Evolutionary conservation across 2,113 vertebrate species (phyloP), one percentile per base, ranked within the genome.

Genomic region (Phalacrocorax pelagicus): DNA sequence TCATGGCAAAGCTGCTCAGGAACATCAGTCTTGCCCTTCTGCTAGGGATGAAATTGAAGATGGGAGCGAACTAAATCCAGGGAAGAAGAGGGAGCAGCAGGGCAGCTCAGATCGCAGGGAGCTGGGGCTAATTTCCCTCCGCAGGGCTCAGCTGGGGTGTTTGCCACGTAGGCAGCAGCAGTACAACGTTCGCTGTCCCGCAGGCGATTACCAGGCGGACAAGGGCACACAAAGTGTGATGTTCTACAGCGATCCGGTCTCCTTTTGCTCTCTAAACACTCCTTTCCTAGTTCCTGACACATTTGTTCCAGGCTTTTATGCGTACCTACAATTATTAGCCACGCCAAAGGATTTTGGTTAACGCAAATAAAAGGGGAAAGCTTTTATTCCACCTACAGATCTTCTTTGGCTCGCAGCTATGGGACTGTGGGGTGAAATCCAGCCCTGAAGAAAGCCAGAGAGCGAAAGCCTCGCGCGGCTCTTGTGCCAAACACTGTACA

Each of bases 361-460:
- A 88, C 62, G 81, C 79, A 90, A 96, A 75, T 79, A 75, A 71
- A 96, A 96, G 71, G 71, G 70, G 70, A 65, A 72, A 72, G 49
- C 65, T 34, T 94, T 90, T 73, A 72, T 94, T 88, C 81, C 88
- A 87, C 93, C 93, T 75, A 87, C 81, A 96, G 82, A 80, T 80
- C 92, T 67, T 44, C 72, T 40, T 18, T 94, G 77, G 83, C 91
- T 88, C 12, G 0, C 46, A 51, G 88, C 69, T 62, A 1, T 1
- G 19, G 91, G 92, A 10, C 91, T 52, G 61, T 34, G 77, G 88
- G 87, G 92, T 54, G 81, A 90, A 75, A 90, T 82, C 78, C 94
- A 82, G 73, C 61, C 27, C 87, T 7, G 63, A 27, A 95, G 81
- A 65, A 81, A 67, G 74, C 59, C 86, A 63, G 70, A 12, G 55